phyloP scores from a whole-genome alignment of 1,140 invertebrate genomes.

The Zaprionus davidi region DNA sequence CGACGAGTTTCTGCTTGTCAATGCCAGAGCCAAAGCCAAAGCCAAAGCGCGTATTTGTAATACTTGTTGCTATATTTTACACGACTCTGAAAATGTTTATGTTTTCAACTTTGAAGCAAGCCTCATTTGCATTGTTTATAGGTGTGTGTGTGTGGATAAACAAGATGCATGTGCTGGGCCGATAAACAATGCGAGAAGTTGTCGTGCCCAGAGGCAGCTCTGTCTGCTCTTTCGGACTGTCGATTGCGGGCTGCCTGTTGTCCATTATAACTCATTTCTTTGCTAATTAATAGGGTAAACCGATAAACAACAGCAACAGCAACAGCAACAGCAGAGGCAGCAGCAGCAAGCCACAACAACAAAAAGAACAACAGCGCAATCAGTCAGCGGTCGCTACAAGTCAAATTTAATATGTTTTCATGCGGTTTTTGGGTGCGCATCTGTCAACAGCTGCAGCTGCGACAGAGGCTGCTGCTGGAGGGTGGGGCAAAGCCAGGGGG shows the following conservation, averaged over 20 bases:
- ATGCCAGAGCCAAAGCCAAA: constrained; percentile 13
- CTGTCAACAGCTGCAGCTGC: constrained; percentile 43
- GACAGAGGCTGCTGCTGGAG: not conserved
- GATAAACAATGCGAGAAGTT: constrained; percentile 39
- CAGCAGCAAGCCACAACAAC: constrained; percentile 14
- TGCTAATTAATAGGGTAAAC: constrained; percentile 54
- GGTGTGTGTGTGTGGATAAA: constrained; percentile 12
- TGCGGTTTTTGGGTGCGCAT: constrained; percentile 46
- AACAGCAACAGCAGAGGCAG: not conserved
- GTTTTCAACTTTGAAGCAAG: constrained; percentile 19
- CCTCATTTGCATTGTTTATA: constrained; percentile 35
- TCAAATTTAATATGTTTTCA: constrained; percentile 41
- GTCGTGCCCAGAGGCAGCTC: constrained; percentile 23
- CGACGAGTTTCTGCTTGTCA: constrained; percentile 26
- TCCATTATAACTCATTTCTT: constrained; percentile 42
- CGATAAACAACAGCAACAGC: constrained; percentile 41
- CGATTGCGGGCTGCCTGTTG: constrained; percentile 1
- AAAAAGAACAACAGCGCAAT: constrained; percentile 21
- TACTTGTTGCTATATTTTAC: constrained; percentile 31
- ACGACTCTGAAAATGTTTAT: constrained; percentile 22
- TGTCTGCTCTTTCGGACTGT: constrained; percentile 4
- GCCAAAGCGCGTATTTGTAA: not conserved
- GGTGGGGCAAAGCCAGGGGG: no score
- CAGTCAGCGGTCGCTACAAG: constrained; percentile 40
- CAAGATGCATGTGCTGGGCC: constrained; percentile 26